Base-by-base conservation (phyloP, 2,888 invertebrate species). In the Lymantria dispar region DNA sequence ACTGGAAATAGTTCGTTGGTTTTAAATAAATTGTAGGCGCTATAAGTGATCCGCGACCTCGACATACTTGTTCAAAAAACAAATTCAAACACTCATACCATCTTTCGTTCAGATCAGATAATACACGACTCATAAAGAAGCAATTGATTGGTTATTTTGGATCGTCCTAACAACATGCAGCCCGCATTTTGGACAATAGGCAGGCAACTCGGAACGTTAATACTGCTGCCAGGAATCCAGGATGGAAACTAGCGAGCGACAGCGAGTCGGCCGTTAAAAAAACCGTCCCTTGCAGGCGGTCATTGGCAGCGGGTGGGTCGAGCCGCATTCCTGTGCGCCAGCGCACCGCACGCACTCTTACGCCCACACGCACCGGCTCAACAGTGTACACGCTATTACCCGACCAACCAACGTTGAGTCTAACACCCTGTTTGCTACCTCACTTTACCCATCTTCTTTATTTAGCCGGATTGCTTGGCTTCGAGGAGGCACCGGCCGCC, bases 271-370 rank as follows among this genome's bases (percentile, higher is more conserved):
- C 74, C 80, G 77, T 82, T 80, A 85, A 88, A 22, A 87, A 88
- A 86, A 87, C 70, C 79, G 85, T 85, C 87, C 87, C 85, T 83
- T 72, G 77, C 80, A 78, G 79, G 85, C 89, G 90, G 90, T 89
- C 90, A 87, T 88, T 89, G 90, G 88, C 89, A 85, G 89, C 87
- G 86, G 85, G 84, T 78, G 82, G 86, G 85, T 79, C 83, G 83
- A 80, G 75, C 88, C 85, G 84, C 89, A 89, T 89, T 89, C 90
- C 88, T 87, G 80, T 81, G 87, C 86, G 84, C 83, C 76, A 65
- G 85, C 84, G 85, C 85, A 78, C 70, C 78, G 76, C 80, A 76
- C 84, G 78, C 80, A 73, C 76, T 73, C 76, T 68, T 77, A 73
- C 85, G 83, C 87, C 80, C 80, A 80, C 86, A 80, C 79, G 75